Percentiles rank a stretch among this genome's conserved stretches.
phyloP scores from a whole-genome alignment of 2,113 vertebrate genomes.

The Eulemur rufifrons region DNA sequence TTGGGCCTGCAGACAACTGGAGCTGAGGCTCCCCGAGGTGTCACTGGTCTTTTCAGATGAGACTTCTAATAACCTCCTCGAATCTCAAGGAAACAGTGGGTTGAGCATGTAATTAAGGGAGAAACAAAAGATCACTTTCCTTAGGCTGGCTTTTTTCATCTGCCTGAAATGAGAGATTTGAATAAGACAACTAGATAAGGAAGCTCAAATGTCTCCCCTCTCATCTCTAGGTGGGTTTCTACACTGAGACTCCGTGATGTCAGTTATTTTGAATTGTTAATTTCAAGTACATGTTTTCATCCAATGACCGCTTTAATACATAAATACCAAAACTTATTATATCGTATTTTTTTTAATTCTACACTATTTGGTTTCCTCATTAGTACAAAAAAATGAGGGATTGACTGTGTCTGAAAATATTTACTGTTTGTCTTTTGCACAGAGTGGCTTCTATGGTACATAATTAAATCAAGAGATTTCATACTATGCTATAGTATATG shows the following conservation, averaged over 20 bases:
- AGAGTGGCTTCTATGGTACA: background rate
- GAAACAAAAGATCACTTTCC: background rate
- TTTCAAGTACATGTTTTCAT: background rate
- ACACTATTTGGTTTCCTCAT: background rate
- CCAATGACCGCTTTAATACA: background rate
- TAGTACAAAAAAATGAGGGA: background rate
- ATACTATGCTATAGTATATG: background rate
- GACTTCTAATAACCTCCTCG: background rate
- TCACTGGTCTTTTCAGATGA: background rate
- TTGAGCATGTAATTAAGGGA: background rate
- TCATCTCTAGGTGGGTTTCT: conserved; percentile 1
- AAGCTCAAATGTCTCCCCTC: background rate
- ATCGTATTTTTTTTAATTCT: background rate
- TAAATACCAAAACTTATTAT: background rate
- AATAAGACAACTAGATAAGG: background rate
- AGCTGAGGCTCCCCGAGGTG: background rate
- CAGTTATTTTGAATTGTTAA: background rate
- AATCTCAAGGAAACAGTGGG: background rate
- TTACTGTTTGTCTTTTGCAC: conserved; percentile 7
- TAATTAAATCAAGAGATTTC: background rate
- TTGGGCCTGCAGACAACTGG: background rate
- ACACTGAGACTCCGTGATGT: background rate
- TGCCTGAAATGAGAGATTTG: background rate
- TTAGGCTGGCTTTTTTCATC: background rate
- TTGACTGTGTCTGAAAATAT: background rate